A percentile compares a stretch with the other conserved stretches of the same genome.
phyloP scores from a whole-genome alignment of 1,140 invertebrate genomes.

The Drosophila lini region DNA sequence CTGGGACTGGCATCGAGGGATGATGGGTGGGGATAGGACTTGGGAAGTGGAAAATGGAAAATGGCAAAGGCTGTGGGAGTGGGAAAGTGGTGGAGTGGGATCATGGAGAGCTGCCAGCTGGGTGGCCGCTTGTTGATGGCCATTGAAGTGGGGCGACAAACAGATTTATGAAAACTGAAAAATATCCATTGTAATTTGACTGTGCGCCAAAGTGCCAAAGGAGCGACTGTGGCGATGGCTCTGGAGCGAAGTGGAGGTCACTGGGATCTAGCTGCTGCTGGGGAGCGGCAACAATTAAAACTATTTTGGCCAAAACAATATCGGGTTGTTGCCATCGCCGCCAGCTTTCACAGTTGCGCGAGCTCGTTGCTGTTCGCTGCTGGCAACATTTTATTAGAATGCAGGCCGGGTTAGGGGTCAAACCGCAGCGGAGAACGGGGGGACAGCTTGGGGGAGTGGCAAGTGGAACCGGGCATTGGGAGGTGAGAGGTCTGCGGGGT shows the following conservation, averaged over 20 bases:
- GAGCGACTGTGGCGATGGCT: constrained; percentile 8
- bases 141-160: constrained; percentile 72
- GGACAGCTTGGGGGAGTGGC: background rate
- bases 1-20: constrained; percentile 35
- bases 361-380: constrained; percentile 51
- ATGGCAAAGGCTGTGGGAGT: background rate
- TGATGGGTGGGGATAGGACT: background rate
- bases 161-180: constrained; percentile 78
- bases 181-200: constrained; percentile 69
- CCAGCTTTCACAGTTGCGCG: constrained; percentile 36
- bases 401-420: constrained; percentile 64
- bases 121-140: constrained; percentile 51
- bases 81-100: background rate
- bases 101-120: constrained; percentile 1
- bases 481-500: background rate
- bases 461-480: constrained; percentile 2
- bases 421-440: constrained; percentile 51
- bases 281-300: constrained; percentile 68
- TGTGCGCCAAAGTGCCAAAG: constrained; percentile 37
- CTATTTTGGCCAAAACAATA: constrained; percentile 80
- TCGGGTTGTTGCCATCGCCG: constrained; percentile 67
- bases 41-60: constrained; percentile 9
- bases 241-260: constrained; percentile 6
- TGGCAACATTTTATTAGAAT: constrained; percentile 74
- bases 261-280: constrained; percentile 5